A percentile compares a stretch with the other conserved stretches of the same genome.
These are phyloP conservation scores for Geophilus truncorum DNA, from an alignment of 2,888 invertebrate species.

Conservation along the genomic window DNA sequence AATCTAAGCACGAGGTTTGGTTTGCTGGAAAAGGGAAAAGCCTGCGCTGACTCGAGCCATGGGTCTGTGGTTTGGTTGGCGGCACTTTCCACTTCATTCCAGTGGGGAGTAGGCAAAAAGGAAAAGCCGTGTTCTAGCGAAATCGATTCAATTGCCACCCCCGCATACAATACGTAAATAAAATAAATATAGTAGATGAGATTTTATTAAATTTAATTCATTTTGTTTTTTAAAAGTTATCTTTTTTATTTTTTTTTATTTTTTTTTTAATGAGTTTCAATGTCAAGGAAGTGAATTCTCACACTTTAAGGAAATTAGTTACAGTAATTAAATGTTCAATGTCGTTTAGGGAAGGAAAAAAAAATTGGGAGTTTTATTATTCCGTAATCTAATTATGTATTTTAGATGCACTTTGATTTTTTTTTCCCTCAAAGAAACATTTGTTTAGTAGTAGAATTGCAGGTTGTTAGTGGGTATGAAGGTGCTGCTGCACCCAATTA, in stretches of 20 bases:
- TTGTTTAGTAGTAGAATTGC: not conserved
- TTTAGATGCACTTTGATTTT: not conserved
- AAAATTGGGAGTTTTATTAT: no score
- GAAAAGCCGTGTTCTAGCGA: not conserved
- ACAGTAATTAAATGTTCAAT: no score
- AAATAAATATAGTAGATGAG: not conserved
- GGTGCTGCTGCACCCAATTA: constrained; percentile 13
- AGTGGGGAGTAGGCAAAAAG: not conserved
- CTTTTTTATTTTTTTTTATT: not conserved
- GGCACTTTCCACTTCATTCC: not conserved
- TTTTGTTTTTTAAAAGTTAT: no score
- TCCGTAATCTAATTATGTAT: no score
- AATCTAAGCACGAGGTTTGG: not conserved
- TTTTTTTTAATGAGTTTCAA: no score
- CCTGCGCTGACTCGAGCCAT: not conserved
- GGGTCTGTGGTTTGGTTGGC: not conserved
- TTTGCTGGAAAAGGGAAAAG: not conserved
- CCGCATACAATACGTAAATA: not conserved
- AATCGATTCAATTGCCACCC: not conserved
- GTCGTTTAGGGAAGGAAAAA: no score
- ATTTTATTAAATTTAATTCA: no score
- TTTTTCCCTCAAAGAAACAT: not conserved
- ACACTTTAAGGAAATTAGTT: no score
- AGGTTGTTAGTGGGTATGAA: not conserved
- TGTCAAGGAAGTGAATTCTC: no score